Base-by-base conservation (phyloP, 2,888 invertebrate species). In the Cephonodes hylas region DNA sequence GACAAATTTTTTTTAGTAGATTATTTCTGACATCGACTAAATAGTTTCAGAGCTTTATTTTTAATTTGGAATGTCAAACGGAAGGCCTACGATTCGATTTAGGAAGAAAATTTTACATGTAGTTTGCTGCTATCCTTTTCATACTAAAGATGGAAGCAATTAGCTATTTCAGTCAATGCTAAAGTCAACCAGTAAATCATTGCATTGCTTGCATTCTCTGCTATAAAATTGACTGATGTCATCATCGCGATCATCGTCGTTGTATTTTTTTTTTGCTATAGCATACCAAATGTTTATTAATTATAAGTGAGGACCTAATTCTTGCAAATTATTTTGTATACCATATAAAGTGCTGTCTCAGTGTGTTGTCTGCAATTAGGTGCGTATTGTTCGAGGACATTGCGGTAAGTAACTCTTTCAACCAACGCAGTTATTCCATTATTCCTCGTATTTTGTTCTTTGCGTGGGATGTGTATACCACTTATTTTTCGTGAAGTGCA, bases 391-490 rank as follows among this genome's bases (percentile, higher is more conserved):
- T 81, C 79, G 73, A 81, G 74, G 73, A 78, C 74, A 80, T 73
- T 77, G 77, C 72, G 79, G 85, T 85, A 79, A 62, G 81, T 80
- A 71, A 72, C 68, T 70, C 66, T 68, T 61, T 66, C 66, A 70
- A 68, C 73, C 67, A 77, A 77, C 72, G 71, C 68, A 78, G 74
- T 75, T 74, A 71, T 72, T 75, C 68, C 72, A 74, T 15, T 53
- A 53, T 73, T 71, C 56, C 42, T 56, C 44, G 22, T 58, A 45
- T 73, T 71, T 71, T 77, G 76, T 75, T 77, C 77, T 67, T 71
- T 86, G 90, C 87, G 91, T 91, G 88, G 91, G 91, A 81, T 85
- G 87, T 83, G 79, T 27, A 18, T 18, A 44, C 42, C 77, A 81
- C 76, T 75, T 76, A 72, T 68, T 70, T 67, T 70, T 66, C 63